Conservation (phyloP, 2,797 vertebrate genomes). For the Mormyrus proboscirostris region DNA sequence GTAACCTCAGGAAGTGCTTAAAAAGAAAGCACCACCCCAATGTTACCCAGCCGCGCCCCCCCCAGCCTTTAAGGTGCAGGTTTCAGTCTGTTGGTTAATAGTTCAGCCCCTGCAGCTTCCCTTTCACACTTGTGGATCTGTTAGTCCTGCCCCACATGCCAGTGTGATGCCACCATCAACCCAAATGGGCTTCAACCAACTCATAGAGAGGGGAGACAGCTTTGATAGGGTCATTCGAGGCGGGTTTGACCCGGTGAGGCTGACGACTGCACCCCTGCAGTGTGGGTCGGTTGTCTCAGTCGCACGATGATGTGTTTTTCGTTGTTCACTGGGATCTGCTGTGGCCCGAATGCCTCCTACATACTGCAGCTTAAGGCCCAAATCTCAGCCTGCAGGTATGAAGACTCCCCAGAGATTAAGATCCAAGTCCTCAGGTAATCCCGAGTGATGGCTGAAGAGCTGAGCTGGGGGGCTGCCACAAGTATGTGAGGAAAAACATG, state of each 20-base stretch:
- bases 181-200: background rate
- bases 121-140: background rate
- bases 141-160: background rate
- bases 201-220: background rate
- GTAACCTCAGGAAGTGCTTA: background rate
- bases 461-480: background rate
- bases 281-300: background rate
- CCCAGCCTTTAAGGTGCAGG: background rate
- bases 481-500: background rate
- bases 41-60: background rate
- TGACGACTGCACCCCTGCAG: background rate
- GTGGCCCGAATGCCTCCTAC: background rate
- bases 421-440: background rate
- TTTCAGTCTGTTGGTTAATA: background rate
- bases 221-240: background rate
- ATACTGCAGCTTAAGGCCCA: background rate
- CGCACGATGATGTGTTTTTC: background rate
- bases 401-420: background rate
- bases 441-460: background rate
- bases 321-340: background rate
- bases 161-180: background rate
- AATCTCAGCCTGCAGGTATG: background rate
- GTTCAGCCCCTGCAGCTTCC: background rate
- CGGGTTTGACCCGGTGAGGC: background rate
- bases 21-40: background rate